Evolutionary conservation across 2,888 invertebrate species (phyloP).

Genomic region (Embidobia sp.): DNA sequence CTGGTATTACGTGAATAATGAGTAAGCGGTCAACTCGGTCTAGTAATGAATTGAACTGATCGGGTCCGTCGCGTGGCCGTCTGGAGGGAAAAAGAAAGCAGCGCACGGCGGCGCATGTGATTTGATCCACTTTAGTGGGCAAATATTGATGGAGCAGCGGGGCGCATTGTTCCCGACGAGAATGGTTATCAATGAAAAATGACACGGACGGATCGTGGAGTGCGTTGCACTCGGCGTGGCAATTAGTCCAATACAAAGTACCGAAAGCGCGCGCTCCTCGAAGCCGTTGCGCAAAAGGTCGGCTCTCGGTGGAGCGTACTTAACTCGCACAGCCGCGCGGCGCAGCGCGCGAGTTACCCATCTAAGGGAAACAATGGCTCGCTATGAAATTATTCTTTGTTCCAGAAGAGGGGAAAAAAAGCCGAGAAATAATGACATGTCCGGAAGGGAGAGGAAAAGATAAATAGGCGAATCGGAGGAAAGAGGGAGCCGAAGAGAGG

Average conservation of each 20-base stretch:
- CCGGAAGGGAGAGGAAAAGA: conserved; percentile 64
- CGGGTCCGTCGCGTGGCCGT: no score
- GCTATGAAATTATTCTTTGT: conserved; percentile 76
- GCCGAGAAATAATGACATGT: conserved; percentile 72
- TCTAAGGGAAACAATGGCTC: conserved; percentile 74
- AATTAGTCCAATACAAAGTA: conserved; percentile 64
- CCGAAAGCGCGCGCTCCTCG: conserved; percentile 53
- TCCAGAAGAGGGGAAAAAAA: conserved; percentile 70
- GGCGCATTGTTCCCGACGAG: conserved; percentile 40
- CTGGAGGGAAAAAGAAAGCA: no score
- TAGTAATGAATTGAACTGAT: no score
- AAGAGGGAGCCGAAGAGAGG: conserved; percentile 54
- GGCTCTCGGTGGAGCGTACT: conserved; percentile 62
- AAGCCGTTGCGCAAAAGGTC: conserved; percentile 43
- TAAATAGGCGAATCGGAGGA: conserved; percentile 61
- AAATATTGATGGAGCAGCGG: conserved; percentile 49
- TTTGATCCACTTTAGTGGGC: conserved; percentile 36
- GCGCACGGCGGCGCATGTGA: conserved; percentile 21
- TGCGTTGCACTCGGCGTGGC: conserved; percentile 49
- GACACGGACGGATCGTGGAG: conserved; percentile 34
- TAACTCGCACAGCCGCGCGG: conserved; percentile 66
- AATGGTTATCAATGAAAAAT: conserved; percentile 54
- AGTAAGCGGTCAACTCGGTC: no score
- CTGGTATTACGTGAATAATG: no score
- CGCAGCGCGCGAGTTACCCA: conserved; percentile 65